Percentiles rank a stretch among this genome's conserved stretches.
phyloP scores from a whole-genome alignment of 2,113 vertebrate genomes.

The Oreotrochilus melanogaster region DNA sequence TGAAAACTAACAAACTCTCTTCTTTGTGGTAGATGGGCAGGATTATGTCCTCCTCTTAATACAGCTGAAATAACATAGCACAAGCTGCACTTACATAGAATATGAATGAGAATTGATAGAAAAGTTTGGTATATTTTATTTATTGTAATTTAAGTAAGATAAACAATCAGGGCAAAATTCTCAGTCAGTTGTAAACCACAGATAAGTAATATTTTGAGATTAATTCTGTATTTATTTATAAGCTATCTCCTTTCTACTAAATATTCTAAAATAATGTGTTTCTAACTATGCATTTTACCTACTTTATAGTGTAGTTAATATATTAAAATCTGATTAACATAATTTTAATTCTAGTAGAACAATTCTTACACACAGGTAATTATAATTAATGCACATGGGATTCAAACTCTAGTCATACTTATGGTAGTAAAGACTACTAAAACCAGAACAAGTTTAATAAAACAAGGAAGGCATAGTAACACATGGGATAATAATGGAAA shows the following conservation, averaged over 20 bases:
- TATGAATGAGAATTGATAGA: not conserved
- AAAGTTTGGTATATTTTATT: not conserved
- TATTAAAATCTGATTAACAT: not conserved
- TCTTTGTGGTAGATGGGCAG: not conserved
- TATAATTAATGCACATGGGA: not conserved
- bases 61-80: not conserved
- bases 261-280: not conserved
- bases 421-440: not conserved
- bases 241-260: not conserved
- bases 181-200: not conserved
- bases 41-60: not conserved
- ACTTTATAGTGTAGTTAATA: not conserved
- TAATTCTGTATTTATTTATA: not conserved
- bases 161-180: not conserved
- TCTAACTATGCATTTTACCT: not conserved
- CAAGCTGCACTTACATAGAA: not conserved
- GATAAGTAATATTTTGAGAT: not conserved
- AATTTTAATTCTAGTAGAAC: not conserved
- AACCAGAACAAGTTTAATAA: too few relatives aligned
- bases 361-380: not conserved
- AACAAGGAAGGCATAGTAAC: too few relatives aligned
- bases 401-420: not conserved
- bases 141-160: not conserved
- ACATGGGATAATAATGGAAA: too few relatives aligned
- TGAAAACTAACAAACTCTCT: not conserved